A percentile compares a stretch with the other conserved stretches of the same genome.
These are phyloP conservation scores for Sciurus carolinensis DNA, from an alignment of 2,797 vertebrate species.

Conservation along the genomic window DNA sequence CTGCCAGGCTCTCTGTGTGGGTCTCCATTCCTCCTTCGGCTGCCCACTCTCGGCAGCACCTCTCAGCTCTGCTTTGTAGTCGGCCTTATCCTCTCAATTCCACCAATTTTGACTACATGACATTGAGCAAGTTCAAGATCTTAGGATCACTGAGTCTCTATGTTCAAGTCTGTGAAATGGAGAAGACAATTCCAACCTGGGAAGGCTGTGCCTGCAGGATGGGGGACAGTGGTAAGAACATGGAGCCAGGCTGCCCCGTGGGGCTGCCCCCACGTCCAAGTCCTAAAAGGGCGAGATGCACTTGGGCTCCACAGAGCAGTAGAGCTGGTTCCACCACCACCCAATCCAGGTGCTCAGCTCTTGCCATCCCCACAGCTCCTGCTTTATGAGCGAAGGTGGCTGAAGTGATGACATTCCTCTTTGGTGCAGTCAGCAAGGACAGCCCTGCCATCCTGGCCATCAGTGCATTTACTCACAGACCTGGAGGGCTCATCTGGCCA, in stretches of 20 bases:
- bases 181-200: background rate
- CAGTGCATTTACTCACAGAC: too few species aligned
- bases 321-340: rapidly evolving
- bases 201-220: background rate
- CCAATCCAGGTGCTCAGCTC: too few species aligned
- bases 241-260: rapidly evolving
- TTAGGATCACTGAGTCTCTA: background rate
- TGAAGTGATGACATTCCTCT: too few species aligned
- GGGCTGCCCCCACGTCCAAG: too few species aligned
- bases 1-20: rapidly evolving
- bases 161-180: background rate
- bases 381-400: background rate
- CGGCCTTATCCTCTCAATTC: rapidly evolving
- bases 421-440: too few species aligned
- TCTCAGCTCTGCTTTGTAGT: background rate
- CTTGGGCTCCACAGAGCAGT: too few species aligned
- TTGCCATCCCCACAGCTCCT: background rate
- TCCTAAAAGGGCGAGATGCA: rapidly evolving
- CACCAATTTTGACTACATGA: background rate
- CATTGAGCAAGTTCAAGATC: background rate
- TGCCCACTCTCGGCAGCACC: rapidly evolving
- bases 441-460: too few species aligned
- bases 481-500: rapidly evolving
- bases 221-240: background rate
- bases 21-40: background rate